Evolutionary conservation across 2,113 vertebrate genomes (phyloP), one percentile per base, ranked within the genome.

Genomic region (Mixornis gularis): DNA sequence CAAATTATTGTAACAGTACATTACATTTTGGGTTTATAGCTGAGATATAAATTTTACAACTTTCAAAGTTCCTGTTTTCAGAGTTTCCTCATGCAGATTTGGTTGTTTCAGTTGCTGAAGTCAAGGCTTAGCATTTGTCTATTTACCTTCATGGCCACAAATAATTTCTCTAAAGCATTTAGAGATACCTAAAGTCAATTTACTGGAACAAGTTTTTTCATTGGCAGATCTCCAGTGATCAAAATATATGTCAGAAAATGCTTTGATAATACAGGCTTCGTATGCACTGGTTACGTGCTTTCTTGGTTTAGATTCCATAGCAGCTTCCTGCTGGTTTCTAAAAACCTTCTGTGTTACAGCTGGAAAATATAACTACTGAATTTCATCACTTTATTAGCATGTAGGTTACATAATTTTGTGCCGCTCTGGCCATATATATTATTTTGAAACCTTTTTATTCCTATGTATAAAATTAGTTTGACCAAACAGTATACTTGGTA

Each of bases 401-500:
- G 4, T 65, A 59, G 25, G 12, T 46, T 63, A 32, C 27, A 36
- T 40, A 41, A 55, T 41, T 74, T 71, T 85, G 11, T 84, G 80
- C 26, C 79, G 84, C 49, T 91, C 74, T 96, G 56, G 58, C 60
- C 52, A 48, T 34, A 17, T 34, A 30, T 79, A 59, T 87, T 94
- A 92, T 77, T 95, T 96, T 97, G 69, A 95, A 93, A 73, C 49
- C 9, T 63, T 86, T 89, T 90, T 87, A 90, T 64, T 76, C 18
- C 84, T 46, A 12, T 93, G 38, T 69, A 70, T 93, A 87, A 92
- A 93, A 93, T 93, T 85, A 91, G 89, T 81, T 95, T 96, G 4
- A 41, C 12, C 21, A 20, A 3, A 58, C 6, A 9, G 8, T 46
- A 13, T 65, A 13, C 10, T 36, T 51, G 38, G 17, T 69, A 22